Evolutionary conservation across 2,797 vertebrate species (phyloP).

Genomic region (Oceanodroma leucorhoa): DNA sequence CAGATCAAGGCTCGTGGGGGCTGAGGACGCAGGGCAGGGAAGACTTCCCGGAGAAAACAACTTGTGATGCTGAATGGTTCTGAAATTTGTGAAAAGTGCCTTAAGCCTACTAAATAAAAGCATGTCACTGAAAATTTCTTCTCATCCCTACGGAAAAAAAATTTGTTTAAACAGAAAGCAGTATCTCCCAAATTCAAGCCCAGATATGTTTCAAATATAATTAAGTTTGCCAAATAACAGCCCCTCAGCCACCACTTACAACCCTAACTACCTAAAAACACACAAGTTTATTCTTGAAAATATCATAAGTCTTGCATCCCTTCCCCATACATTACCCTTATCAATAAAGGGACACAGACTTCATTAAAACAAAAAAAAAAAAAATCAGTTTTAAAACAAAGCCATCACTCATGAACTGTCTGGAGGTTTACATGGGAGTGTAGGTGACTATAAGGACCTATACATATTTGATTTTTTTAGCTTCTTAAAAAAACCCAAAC

Average conservation of each 20-base stretch:
- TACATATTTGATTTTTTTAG: background rate
- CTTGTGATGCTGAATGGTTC: conserved; percentile 6
- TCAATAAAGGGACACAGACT: background rate
- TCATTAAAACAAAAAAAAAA: background rate
- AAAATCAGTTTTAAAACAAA: background rate
- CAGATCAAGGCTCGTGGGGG: background rate
- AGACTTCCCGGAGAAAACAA: background rate
- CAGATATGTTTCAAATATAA: background rate
- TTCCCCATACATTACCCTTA: background rate
- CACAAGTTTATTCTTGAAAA: background rate
- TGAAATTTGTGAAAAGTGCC: conserved; percentile 14
- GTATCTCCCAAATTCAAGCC: background rate
- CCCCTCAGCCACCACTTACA: background rate
- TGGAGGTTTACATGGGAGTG: background rate
- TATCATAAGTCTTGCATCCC: background rate
- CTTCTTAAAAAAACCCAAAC: background rate
- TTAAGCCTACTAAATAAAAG: background rate
- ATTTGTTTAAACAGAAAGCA: background rate
- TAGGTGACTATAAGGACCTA: background rate
- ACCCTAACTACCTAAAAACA: background rate
- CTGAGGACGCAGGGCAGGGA: background rate
- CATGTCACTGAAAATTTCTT: background rate
- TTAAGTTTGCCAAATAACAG: background rate
- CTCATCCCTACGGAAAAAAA: background rate
- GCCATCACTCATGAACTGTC: background rate